Percentiles rank a stretch among this genome's conserved stretches.
These are phyloP conservation scores for Pachyramphus minor DNA, from an alignment of 2,113 vertebrate species.

Conservation along the genomic window DNA sequence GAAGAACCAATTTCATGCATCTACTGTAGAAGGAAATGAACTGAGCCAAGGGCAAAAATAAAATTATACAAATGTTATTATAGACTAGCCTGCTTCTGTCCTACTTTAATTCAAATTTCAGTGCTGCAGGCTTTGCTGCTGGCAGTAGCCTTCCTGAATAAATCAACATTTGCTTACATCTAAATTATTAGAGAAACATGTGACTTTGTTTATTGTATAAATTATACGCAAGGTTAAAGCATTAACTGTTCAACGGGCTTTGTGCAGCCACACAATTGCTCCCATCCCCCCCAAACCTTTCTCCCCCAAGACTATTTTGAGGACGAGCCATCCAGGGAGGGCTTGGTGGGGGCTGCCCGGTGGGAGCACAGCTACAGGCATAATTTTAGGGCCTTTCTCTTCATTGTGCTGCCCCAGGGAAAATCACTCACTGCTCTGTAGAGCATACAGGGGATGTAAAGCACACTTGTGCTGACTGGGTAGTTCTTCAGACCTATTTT, in stretches of 20 bases:
- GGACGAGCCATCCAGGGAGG: not conserved
- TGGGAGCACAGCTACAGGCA: not conserved
- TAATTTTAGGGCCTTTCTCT: constrained; percentile 1
- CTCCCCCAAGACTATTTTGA: not conserved
- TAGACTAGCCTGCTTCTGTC: constrained; percentile 99
- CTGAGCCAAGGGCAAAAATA: constrained; percentile 99
- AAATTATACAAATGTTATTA: constrained; percentile 99
- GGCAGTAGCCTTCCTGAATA: constrained; percentile 98
- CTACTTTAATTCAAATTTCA: constrained; percentile 99
- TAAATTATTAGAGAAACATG: constrained; percentile 99
- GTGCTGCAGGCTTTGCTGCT: constrained; percentile 85
- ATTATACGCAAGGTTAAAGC: constrained; percentile 94
- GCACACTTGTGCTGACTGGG: not conserved
- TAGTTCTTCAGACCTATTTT: not conserved
- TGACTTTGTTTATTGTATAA: constrained; percentile 99
- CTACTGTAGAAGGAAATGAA: constrained; percentile 99
- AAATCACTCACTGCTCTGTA: not conserved
- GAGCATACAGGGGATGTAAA: not conserved
- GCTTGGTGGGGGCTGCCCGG: not conserved
- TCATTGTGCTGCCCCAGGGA: not conserved
- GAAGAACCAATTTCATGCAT: constrained; percentile 99
- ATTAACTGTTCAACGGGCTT: constrained; percentile 80
- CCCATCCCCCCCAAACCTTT: not conserved
- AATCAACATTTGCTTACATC: constrained; percentile 99
- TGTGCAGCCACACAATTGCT: constrained; percentile 51